Percentiles rank a stretch among this genome's conserved stretches.
Evolutionary conservation across 2,888 invertebrate genomes (phyloP).

Genomic region (Baronia brevicornis): DNA sequence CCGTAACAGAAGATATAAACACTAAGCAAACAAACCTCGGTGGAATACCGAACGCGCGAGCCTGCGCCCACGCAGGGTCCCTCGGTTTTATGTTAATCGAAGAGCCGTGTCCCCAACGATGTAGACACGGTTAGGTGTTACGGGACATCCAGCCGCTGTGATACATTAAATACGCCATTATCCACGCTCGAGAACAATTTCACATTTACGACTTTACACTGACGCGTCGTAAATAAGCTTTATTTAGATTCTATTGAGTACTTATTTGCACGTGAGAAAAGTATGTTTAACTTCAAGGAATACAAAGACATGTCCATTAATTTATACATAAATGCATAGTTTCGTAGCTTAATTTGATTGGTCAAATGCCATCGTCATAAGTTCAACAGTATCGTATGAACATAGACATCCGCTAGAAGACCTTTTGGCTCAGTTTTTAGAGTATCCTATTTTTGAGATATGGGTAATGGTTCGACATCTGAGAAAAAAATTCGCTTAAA

Average conservation of each 20-base stretch:
- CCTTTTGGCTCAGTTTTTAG: too few species aligned
- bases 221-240: slow-evolving; percentile 59
- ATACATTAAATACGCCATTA: slow-evolving; percentile 58
- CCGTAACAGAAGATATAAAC: slow-evolving; percentile 10
- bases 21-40: slow-evolving; percentile 14
- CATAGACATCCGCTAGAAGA: too few species aligned
- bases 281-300: too few species aligned
- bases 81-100: slow-evolving; percentile 74
- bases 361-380: too few species aligned
- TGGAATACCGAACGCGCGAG: slow-evolving; percentile 20
- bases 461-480: too few species aligned
- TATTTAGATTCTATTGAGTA: slow-evolving; percentile 54
- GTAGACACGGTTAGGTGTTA: slow-evolving; percentile 46
- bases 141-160: slow-evolving; percentile 39
- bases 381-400: too few species aligned
- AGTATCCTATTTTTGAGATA: too few species aligned
- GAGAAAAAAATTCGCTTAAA: too few species aligned
- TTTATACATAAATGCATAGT: too few species aligned
- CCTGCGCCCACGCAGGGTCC: slow-evolving; percentile 59
- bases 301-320: too few species aligned
- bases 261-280: slow-evolving; percentile 52
- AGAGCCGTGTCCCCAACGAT: slow-evolving; percentile 62
- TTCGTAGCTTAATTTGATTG: too few species aligned
- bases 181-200: slow-evolving; percentile 56
- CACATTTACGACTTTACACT: slow-evolving; percentile 63